Evolutionary conservation across 2,113 vertebrate species (phyloP).

Genomic region (Alces alces): DNA sequence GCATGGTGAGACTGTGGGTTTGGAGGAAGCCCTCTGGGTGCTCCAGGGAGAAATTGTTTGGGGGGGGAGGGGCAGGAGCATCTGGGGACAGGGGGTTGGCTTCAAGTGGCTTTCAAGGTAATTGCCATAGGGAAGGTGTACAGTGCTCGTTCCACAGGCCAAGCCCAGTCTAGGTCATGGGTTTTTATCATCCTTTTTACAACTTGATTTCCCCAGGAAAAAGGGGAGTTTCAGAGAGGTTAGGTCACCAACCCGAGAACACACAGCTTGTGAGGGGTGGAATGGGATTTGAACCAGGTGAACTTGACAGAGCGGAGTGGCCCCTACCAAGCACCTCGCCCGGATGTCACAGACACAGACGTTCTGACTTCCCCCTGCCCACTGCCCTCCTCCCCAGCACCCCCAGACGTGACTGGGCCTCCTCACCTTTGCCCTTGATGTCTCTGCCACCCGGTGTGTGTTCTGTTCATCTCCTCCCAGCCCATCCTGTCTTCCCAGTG

Average conservation of each 20-base stretch:
- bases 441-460: not conserved
- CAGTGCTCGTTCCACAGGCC: accelerated
- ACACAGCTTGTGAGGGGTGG: not conserved
- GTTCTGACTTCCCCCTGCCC: not conserved
- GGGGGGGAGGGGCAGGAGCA: accelerated
- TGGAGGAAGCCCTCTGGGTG: not conserved
- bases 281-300: not conserved
- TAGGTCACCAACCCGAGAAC: not conserved
- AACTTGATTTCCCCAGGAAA: not conserved
- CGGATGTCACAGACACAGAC: not conserved
- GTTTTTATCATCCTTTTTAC: not conserved
- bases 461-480: accelerated
- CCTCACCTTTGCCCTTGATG: not conserved
- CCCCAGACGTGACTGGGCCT: accelerated
- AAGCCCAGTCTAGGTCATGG: too few relatives aligned
- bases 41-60: not conserved
- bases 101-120: not conserved
- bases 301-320: not conserved
- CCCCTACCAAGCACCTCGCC: not conserved
- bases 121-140: accelerated
- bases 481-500: not conserved
- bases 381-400: too few relatives aligned
- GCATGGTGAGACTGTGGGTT: not conserved
- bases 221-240: not conserved
- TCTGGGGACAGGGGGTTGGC: not conserved